Percentiles rank a stretch among this genome's conserved stretches.
Evolutionary conservation across 2,113 vertebrate species (phyloP).

Genomic region (Mirounga angustirostris): DNA sequence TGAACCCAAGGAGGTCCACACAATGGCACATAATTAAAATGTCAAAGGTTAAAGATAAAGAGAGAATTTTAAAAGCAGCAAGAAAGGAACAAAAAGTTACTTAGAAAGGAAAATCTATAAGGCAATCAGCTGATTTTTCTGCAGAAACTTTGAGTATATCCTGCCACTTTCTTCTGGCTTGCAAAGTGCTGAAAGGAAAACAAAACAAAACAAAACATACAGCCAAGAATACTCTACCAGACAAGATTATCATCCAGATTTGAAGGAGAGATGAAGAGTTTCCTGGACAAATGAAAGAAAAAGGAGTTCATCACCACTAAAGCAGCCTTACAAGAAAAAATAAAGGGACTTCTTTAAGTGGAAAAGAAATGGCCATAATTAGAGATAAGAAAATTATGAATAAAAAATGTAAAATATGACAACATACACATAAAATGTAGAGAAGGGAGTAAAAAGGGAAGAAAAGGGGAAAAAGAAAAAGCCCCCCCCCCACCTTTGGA

Average conservation of each 20-base stretch:
- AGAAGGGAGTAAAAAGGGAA: not conserved
- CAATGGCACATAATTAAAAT: not conserved
- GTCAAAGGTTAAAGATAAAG: not conserved
- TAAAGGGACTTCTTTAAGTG: not conserved
- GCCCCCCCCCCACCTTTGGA: not conserved
- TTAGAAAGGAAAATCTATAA: not conserved
- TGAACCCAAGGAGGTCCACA: not conserved
- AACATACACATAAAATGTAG: not conserved
- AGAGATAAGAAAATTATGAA: not conserved
- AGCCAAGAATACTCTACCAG: not conserved
- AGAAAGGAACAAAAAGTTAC: not conserved
- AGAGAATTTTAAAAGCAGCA: not conserved
- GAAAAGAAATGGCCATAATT: not conserved
- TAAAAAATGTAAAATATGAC: not conserved
- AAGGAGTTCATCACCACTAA: not conserved
- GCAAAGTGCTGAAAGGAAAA: not conserved
- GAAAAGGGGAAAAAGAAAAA: not conserved
- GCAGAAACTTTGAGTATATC: not conserved
- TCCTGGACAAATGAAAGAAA: not conserved
- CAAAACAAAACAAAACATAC: not conserved
- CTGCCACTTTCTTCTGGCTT: too few relatives aligned
- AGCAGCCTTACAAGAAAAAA: not conserved
- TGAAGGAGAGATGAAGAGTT: not conserved
- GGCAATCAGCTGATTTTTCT: not conserved
- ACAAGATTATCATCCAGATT: not conserved